Base-by-base conservation (phyloP, 2,113 vertebrate genomes). In the Bambusicola thoracicus region DNA sequence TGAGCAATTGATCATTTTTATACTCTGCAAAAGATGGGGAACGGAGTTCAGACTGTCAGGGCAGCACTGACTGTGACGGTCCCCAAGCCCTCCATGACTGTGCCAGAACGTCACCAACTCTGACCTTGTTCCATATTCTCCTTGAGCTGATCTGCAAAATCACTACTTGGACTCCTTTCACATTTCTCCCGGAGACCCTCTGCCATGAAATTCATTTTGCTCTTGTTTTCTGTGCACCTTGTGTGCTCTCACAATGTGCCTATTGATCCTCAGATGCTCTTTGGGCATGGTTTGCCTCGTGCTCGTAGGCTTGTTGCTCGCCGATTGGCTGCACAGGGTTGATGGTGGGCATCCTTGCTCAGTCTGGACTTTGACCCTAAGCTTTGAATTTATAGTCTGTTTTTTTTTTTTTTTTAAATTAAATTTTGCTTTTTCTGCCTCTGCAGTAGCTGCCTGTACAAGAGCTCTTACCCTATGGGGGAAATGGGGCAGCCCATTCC, bases 1-100 rank as follows among this genome's bases (percentile, higher is more conserved):
- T 18, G 51, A 96, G 94, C 59, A 86, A 91, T 96, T 95, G 95
- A 95, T 97, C 93, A 95, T 87, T 89, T 72, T 53, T 81, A 29
- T 8, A 48, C 8, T 58, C 29, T 66, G 75, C 36, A 74, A 75
- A 94, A 91, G 78, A 44, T 66, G 81, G 80, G 83, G 87, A 88
- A 53, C 62, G 81, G 38, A 19, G 16, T 38, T 63, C 14, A 17
- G 10, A 16, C 25, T 40, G 61, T 36, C 36, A 19, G 34, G 27
- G 61, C 36, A 40, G 7, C 3, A 25, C 61, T 29, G 61, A 29
- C 25, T 18, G 61, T 40, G 25, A 40, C 3, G 10, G 61, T 12
- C 61, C 61, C 61, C 61, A 40, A 25, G 15, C 61, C 38, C 38
- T 27, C 61, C 10, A 12, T 11, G 38, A 40, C 25, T 12, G 61